Conservation (phyloP, 2,797 vertebrate genomes). For the Acridotheres tristis region DNA sequence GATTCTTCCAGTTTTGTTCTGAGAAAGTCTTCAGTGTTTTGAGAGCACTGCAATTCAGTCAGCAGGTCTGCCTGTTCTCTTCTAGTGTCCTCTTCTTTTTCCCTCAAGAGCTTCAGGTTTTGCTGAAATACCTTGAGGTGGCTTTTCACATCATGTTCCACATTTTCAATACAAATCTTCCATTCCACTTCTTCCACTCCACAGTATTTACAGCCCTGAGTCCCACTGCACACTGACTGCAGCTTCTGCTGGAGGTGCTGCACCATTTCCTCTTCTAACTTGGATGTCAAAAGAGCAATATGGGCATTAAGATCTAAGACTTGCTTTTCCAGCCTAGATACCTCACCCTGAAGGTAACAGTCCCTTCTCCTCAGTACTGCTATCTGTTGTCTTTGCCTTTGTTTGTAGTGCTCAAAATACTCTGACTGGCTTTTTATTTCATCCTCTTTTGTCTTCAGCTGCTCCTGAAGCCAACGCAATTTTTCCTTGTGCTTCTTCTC, state of each 20-base stretch:
- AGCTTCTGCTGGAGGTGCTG: neutral
- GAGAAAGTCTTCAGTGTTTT: slow-evolving; percentile 73
- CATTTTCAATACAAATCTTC: neutral
- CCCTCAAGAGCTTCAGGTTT: slow-evolving; percentile 74
- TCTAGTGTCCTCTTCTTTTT: slow-evolving; percentile 70
- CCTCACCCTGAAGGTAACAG: slow-evolving; percentile 72
- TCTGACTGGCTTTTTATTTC: slow-evolving; percentile 81
- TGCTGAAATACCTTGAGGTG: slow-evolving; percentile 74
- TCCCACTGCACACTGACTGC: slow-evolving; percentile 29
- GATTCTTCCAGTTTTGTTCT: slow-evolving; percentile 77
- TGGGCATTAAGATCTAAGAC: slow-evolving; percentile 76
- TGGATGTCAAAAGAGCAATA: slow-evolving; percentile 49
- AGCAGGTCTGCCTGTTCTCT: slow-evolving; percentile 64
- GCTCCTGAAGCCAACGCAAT: slow-evolving; percentile 77
- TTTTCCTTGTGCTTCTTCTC: slow-evolving; percentile 76
- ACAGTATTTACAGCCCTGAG: slow-evolving; percentile 32
- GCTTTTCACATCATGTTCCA: slow-evolving; percentile 66
- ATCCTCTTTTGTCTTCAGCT: slow-evolving; percentile 81
- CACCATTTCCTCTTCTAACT: slow-evolving; percentile 22
- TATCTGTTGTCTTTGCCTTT: slow-evolving; percentile 80
- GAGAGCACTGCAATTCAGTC: slow-evolving; percentile 73
- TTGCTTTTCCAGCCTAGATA: slow-evolving; percentile 79
- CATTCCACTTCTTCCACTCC: neutral
- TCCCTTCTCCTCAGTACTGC: slow-evolving; percentile 75
- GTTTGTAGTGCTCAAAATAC: slow-evolving; percentile 85